Evolutionary conservation across 64 coral and sea anemone genomes (phyloP), one percentile per base, ranked within the genome.

Genomic region (Montipora cactus): DNA sequence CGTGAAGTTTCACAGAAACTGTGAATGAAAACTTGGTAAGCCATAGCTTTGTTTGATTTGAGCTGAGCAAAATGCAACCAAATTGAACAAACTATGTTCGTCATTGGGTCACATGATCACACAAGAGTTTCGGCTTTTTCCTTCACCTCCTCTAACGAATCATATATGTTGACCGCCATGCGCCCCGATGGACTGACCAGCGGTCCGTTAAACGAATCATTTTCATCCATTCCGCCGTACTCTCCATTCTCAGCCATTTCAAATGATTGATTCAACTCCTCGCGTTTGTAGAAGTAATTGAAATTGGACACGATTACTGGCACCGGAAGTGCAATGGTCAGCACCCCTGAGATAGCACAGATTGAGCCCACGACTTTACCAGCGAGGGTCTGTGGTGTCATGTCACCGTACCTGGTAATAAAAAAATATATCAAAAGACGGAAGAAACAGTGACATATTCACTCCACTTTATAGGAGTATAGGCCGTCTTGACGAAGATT

Each of bases 241-340:
- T 98, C 89, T 12, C 93, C 96, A 44, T 95, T 94, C 47, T 95
- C 83, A n/a, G 77, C 74, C 79, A 92, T 89, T 47, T 98, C 93
- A 4, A 93, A 21, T 5, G 92, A 44, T 25, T 93, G 83, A 49
- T 61, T 88, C 22, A 98, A 11, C 52, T 98, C 93, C 45, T 98
- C 96, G 14, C 96, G 83, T 72, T 98, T 98, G 78, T 98, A 98
- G 51, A 98, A 98, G 67, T 95, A 98, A 79, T 98, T 98, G 79
- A 98, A 98, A 62, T 98, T 98, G 25, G 96, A 98, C 13, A 98
- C 96, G 50, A 98, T 98, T 12, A 98, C 96, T 8, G 96, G 96
- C 37, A 98, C 96, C 14, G 96, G 96, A 47, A 98, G 93, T 67
- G 96, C 96, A 13, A 98, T 84, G 0, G 96, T 98, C 16, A 98